A percentile compares a stretch with the other conserved stretches of the same genome.
phyloP scores from a whole-genome alignment of 2,888 invertebrate species.

The Podabrus alpinus region DNA sequence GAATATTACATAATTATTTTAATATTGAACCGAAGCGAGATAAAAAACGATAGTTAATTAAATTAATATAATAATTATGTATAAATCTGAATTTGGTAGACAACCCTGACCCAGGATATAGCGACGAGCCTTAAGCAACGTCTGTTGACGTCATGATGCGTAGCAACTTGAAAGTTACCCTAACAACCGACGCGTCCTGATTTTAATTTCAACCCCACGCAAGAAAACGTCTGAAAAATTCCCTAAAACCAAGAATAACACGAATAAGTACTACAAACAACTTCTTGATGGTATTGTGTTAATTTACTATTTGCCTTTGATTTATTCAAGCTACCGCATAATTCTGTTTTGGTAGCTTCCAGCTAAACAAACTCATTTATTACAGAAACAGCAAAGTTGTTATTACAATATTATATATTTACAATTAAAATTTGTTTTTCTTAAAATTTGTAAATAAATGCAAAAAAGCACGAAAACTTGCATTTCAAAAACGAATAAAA shows the following conservation, averaged over 20 bases:
- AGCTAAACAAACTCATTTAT: not conserved
- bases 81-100: slow-evolving; percentile 16
- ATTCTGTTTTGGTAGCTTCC: not conserved
- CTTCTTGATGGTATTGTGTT: not conserved
- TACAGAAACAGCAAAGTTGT: not conserved
- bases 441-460: too few relatives aligned
- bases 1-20: not conserved
- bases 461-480: too few relatives aligned
- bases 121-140: slow-evolving; percentile 33
- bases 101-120: slow-evolving; percentile 36
- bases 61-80: slow-evolving; percentile 4
- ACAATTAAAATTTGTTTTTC: not conserved
- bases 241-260: not conserved
- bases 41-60: slow-evolving; percentile 11
- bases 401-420: too few relatives aligned
- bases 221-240: slow-evolving; percentile 10
- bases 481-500: too few relatives aligned
- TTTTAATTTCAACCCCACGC: slow-evolving; percentile 19
- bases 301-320: not conserved
- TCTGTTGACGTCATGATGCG: slow-evolving; percentile 32
- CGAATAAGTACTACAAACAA: not conserved
- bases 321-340: not conserved
- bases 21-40: not conserved
- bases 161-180: slow-evolving; percentile 29
- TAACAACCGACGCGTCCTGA: slow-evolving; percentile 28